Conservation (phyloP, 2,113 vertebrate species). For the Bombycilla garrulus region DNA sequence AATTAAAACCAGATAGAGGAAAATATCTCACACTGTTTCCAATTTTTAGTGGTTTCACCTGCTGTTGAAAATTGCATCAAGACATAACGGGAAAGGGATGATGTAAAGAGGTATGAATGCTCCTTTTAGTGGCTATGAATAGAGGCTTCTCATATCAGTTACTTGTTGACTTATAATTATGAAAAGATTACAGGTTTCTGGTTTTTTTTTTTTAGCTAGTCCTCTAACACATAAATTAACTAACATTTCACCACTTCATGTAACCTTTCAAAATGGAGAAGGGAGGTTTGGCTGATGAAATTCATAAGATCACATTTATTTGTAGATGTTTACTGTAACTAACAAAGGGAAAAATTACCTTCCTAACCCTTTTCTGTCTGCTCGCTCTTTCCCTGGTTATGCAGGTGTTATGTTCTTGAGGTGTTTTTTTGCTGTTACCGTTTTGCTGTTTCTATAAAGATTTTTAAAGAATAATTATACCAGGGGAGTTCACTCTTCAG, state of each 20-base stretch:
- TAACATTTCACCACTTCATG: neutral
- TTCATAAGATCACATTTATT: neutral
- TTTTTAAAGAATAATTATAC: neutral
- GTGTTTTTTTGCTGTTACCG: no score
- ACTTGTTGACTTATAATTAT: conserved; percentile 3
- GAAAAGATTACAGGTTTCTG: neutral
- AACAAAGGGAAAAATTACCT: neutral
- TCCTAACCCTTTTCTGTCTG: neutral
- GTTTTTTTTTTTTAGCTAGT: neutral
- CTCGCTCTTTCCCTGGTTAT: neutral
- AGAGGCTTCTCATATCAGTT: conserved; percentile 23
- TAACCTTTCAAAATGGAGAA: neutral
- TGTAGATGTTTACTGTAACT: neutral
- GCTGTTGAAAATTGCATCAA: conserved; percentile 17
- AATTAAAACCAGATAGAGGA: conserved; percentile 39
- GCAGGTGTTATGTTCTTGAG: no score
- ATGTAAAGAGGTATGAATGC: conserved; percentile 48
- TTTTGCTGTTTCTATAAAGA: neutral
- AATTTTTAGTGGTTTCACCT: conserved; percentile 24
- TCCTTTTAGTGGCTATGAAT: conserved; percentile 43
- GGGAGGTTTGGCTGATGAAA: neutral
- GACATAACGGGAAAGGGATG: neutral
- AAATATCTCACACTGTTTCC: neutral
- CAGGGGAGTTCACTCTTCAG: neutral
- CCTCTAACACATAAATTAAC: neutral